Evolutionary conservation across 2,888 invertebrate genomes (phyloP), one percentile per base, ranked within the genome.

Genomic region (Tetramorium bicarinatum): DNA sequence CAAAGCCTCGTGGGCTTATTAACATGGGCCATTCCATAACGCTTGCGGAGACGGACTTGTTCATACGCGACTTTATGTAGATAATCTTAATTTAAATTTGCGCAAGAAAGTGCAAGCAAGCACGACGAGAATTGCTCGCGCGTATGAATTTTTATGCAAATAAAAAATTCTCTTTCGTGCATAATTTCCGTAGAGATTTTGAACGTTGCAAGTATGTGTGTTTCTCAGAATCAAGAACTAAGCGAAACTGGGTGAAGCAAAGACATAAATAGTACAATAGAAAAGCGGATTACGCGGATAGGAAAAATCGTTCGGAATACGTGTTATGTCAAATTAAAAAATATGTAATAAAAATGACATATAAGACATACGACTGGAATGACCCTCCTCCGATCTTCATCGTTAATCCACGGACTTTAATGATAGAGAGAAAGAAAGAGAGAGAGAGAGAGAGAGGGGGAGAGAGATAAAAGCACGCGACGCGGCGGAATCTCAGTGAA

Each of bases 1-100:
- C 83, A 88, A 92, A 92, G 87, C 87, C 84, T 87, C 77, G 81
- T 88, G 85, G 87, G 85, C 85, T 89, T 89, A 72, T 81, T 86
- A 88, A 90, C 61, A 84, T 89, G 91, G 91, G 91, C 84, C 91
- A 91, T 91, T 91, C 91, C 88, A 88, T 85, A 87, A 90, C 91
- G 87, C 84, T 89, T 87, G n/a, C n/a, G 90, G 47, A 49, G 83
- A 62, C 66, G 34, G 56, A 85, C 18, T 71, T 74, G 61, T 79
- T 66, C 47, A 83, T 64, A 61, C 76, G 77, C 72, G 44, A 72
- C 49, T 85, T 64, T 21, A 85, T 54, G 25, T 83, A n/a, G 79
- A 84, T 62, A 38, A 67, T 56, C 25, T 56, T 44, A 64, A 82
- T 77, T 61, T 56, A 52, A 82, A 87, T 69, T 79, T 69, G 21